Conservation (phyloP, 2,113 vertebrate genomes). For the Phylloscopus trochilus region DNA sequence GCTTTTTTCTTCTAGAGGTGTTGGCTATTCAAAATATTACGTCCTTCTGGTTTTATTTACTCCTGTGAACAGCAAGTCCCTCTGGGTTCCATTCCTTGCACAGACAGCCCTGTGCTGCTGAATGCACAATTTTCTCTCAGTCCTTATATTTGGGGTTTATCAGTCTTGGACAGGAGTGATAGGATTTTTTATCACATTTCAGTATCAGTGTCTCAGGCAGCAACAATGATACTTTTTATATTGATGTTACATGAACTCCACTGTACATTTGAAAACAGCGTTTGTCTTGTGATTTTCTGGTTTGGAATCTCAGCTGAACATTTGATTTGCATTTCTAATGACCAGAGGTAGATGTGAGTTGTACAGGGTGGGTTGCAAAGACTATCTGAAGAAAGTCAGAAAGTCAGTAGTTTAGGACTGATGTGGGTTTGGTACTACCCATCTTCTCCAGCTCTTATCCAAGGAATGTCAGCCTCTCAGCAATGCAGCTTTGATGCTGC, state of each 20-base stretch:
- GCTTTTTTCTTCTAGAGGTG: neutral
- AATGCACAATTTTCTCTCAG: neutral
- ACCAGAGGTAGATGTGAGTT: neutral
- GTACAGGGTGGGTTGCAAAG: neutral
- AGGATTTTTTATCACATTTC: neutral
- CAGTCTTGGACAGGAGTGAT: neutral
- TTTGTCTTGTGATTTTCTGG: neutral
- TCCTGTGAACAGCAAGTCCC: neutral
- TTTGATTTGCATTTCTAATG: neutral
- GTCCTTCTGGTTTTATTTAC: neutral
- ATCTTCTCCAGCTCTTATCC: neutral
- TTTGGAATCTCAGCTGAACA: neutral
- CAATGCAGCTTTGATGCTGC: neutral
- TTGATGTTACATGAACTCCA: neutral
- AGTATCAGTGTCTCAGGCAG: neutral
- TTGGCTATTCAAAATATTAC: neutral
- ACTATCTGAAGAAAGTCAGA: neutral
- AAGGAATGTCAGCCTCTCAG: neutral
- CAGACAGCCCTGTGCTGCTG: neutral
- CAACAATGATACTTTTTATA: neutral
- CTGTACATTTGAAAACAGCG: neutral
- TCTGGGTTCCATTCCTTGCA: neutral
- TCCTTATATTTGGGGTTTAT: neutral
- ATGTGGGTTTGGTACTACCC: neutral
- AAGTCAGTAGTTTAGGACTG: neutral